Conservation (phyloP, 2,888 invertebrate genomes). For the Drosophila putrida region DNA sequence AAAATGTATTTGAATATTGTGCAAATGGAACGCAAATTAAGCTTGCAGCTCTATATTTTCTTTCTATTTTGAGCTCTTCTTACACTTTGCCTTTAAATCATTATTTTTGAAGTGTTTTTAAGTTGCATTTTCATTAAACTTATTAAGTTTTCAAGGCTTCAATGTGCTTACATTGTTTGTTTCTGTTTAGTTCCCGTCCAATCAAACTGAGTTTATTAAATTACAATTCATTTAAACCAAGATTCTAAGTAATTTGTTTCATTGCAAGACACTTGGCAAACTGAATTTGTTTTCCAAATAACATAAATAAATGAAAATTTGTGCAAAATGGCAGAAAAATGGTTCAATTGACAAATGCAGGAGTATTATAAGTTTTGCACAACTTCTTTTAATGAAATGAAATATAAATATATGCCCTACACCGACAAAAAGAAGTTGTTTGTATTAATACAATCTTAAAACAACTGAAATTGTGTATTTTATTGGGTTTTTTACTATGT, state of each 20-base stretch:
- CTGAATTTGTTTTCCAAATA: neutral
- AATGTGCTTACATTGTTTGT: neutral
- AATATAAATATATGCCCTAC: neutral
- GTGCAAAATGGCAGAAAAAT: neutral
- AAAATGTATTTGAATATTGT: too few species aligned
- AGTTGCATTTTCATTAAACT: neutral
- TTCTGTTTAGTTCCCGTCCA: neutral
- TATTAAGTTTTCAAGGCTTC: neutral
- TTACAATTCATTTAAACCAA: neutral
- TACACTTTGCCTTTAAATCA: too few species aligned
- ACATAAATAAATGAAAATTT: neutral
- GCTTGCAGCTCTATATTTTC: too few species aligned
- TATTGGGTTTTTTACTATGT: too few species aligned
- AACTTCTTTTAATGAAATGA: slow-evolving; percentile 14
- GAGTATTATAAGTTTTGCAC: neutral
- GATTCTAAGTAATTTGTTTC: neutral
- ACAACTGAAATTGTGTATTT: too few species aligned
- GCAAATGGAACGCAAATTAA: too few species aligned
- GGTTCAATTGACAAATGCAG: neutral
- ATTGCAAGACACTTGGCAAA: neutral
- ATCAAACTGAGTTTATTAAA: neutral
- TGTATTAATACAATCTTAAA: too few species aligned
- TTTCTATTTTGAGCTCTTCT: too few species aligned
- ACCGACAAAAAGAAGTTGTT: too few species aligned
- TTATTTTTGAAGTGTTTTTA: neutral